Evolutionary conservation across 2,113 vertebrate genomes (phyloP).

Genomic region (Odobenus rosmarus): DNA sequence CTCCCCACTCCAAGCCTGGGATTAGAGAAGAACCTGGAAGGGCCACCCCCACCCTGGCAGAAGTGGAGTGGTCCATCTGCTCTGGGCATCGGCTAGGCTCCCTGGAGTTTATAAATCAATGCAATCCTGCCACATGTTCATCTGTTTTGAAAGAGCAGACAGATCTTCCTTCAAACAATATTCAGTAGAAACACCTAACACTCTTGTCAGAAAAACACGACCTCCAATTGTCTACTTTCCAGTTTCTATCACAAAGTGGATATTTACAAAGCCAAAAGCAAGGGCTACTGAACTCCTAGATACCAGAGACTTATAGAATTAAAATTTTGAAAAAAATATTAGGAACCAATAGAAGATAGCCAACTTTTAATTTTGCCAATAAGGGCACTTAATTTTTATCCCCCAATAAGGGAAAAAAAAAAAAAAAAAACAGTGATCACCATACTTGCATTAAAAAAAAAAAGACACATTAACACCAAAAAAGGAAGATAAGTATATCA

Average conservation of each 20-base stretch:
- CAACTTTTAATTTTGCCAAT: background rate
- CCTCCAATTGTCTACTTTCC: background rate
- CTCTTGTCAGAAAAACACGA: slow-evolving; percentile 2
- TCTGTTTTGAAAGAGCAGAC: slow-evolving; percentile 33
- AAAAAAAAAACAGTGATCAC: background rate
- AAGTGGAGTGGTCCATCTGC: slow-evolving; percentile 38
- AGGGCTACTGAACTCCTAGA: background rate
- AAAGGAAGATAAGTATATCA: background rate
- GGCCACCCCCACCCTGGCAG: background rate
- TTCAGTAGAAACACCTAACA: background rate
- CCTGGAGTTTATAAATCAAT: slow-evolving; percentile 31
- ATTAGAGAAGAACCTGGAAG: background rate
- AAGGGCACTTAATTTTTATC: background rate
- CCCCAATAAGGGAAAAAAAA: background rate
- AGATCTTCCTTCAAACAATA: background rate
- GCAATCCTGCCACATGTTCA: background rate
- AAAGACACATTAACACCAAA: background rate
- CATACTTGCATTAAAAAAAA: background rate
- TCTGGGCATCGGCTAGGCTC: background rate
- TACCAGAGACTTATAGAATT: background rate
- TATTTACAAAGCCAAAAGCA: background rate
- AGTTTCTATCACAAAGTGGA: background rate
- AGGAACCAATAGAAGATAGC: background rate
- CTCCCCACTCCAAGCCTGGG: background rate
- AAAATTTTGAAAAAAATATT: background rate